Base-by-base conservation (phyloP, 2,888 invertebrate species). In the Cosmopolites sordidus region DNA sequence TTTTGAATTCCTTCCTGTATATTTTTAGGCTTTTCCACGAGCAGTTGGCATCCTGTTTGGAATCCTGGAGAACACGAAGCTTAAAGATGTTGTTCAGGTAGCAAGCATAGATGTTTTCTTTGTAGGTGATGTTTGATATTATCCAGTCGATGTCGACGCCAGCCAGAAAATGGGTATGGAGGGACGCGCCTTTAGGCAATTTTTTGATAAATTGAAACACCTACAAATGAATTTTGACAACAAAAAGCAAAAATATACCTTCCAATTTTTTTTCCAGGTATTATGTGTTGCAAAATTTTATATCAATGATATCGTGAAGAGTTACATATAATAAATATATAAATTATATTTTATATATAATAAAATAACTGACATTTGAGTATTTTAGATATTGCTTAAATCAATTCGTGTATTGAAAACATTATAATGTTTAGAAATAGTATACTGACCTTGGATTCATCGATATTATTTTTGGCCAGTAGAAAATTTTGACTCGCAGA, bases 131-230 rank as follows among this genome's bases (percentile, higher is more conserved):
- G 38, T 83, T 78, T 3, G 71, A 63, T 33, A 86, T 66, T 0
- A 87, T 62, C 59, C 79, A 86, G 56, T 84, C 81, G 0, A 80
- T 75, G 4, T 82, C 82, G 15, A 80, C 76, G 0, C 84, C 72
- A 0, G 83, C 83, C 52, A 82, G 80, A 58, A 86, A 81, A 65
- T 89, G 89, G 0, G 82, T 76, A 67, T 89, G 89, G 11, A 89
- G 69, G 0, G 82, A 81, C 0, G 80, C 84, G 2, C 87, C 91
- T 73, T 91, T 91, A 0, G 91, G 91, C 78, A 91, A 79, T 29
- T 71, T 72, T 56, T 78, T 75, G 9, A 91, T 79, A 5, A 88
- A 76, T 59, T 79, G 71, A 64, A 83, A 89, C 0, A 89, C 56
- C 56, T 57, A 39, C 38, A 37, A 48, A 12, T 8, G n/a, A n/a